Evolutionary conservation across 1,140 invertebrate genomes (phyloP).

Genomic region (Trialeurodes vaporariorum): DNA sequence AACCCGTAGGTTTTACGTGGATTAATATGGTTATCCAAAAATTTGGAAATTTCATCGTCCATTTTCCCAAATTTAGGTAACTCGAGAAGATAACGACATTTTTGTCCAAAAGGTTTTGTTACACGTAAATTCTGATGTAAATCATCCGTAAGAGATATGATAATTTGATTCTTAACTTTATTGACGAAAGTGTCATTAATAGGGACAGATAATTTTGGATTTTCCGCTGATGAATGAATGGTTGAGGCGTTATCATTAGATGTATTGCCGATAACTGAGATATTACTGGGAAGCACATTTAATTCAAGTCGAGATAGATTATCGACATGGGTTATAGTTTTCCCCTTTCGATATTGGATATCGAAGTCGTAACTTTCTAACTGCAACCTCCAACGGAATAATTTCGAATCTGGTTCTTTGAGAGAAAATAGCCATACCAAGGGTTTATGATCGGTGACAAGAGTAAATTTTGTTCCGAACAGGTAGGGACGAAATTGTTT

Average conservation of each 20-base stretch:
- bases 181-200: background rate
- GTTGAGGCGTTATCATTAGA: too few species aligned
- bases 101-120: too few species aligned
- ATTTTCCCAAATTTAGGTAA: too few species aligned
- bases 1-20: too few species aligned
- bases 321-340: slow-evolving; percentile 22
- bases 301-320: slow-evolving; percentile 5
- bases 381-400: slow-evolving; percentile 17
- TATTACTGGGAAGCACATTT: too few species aligned
- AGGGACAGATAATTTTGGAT: background rate
- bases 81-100: too few species aligned
- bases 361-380: slow-evolving; percentile 18
- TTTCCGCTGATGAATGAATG: background rate
- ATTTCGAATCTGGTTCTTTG: slow-evolving; percentile 25
- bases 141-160: too few species aligned
- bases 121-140: too few species aligned
- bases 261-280: too few species aligned
- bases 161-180: background rate
- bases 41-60: too few species aligned
- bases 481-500: slow-evolving; percentile 37
- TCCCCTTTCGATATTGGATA: slow-evolving; percentile 20
- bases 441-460: slow-evolving; percentile 40
- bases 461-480: slow-evolving; percentile 34
- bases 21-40: too few species aligned
- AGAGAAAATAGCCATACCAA: slow-evolving; percentile 36